phyloP scores from a whole-genome alignment of 2,113 vertebrate genomes.

The Tapirus terrestris region DNA sequence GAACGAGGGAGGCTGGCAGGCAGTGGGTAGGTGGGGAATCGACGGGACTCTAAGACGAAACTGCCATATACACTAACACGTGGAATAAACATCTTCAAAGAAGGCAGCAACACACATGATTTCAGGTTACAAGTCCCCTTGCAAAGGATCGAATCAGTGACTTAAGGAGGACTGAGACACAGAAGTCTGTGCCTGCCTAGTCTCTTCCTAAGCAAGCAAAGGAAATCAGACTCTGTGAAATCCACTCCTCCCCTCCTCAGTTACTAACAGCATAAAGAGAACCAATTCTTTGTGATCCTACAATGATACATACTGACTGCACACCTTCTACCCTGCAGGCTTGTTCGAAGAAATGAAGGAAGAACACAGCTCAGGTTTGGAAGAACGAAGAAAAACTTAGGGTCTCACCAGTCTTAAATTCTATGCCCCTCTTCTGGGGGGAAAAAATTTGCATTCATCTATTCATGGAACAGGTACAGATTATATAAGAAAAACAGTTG shows the following conservation, averaged over 20 bases:
- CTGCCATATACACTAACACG: background rate
- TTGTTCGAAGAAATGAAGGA: background rate
- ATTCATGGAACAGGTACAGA: background rate
- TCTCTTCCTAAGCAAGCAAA: background rate
- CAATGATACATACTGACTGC: background rate
- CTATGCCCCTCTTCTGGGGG: background rate
- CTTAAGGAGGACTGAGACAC: background rate
- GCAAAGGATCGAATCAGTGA: background rate
- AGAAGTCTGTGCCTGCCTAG: background rate
- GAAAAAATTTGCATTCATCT: background rate
- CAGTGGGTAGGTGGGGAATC: background rate
- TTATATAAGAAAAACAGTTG: background rate
- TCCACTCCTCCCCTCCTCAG: background rate
- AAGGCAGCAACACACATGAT: background rate
- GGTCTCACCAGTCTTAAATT: background rate
- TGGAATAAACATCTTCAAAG: background rate
- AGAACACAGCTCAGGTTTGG: background rate
- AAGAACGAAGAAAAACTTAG: slow-evolving; percentile 1
- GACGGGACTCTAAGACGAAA: background rate
- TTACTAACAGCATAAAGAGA: background rate
- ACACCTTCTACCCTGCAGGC: background rate
- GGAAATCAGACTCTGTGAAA: background rate
- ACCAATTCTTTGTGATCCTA: background rate
- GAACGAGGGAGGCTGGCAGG: background rate
- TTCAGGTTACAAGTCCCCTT: background rate